Evolutionary conservation across 2,113 vertebrate species (phyloP).

Genomic region (Dipodomys ordii): DNA sequence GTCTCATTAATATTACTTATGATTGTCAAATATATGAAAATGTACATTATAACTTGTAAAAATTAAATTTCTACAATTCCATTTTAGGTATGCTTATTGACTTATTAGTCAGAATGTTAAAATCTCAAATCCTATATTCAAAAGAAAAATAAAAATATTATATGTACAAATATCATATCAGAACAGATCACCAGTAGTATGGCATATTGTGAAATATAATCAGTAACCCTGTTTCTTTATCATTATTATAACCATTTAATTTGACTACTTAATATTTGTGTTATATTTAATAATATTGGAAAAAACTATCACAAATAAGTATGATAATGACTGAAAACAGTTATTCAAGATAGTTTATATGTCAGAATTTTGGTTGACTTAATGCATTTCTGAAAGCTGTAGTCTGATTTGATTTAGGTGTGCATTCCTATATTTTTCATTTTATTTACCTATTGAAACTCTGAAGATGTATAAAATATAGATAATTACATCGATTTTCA

Average conservation of each 20-base stretch:
- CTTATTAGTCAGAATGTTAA: slow-evolving; percentile 27
- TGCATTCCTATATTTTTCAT: not conserved
- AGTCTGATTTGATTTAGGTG: not conserved
- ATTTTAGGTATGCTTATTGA: not conserved
- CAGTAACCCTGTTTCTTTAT: not conserved
- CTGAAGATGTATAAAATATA: not conserved
- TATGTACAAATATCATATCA: slow-evolving; percentile 31
- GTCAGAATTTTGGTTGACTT: not conserved
- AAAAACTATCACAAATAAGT: not conserved
- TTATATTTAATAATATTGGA: not conserved
- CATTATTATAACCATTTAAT: too few relatives aligned
- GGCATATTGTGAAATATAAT: slow-evolving; percentile 37
- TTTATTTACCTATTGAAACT: not conserved
- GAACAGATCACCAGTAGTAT: slow-evolving; percentile 18
- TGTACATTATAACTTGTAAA: not conserved
- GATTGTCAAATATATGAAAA: not conserved
- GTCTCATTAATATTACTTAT: not conserved
- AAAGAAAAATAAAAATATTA: slow-evolving; percentile 17
- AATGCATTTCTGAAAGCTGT: not conserved
- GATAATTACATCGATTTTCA: not conserved
- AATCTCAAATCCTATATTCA: not conserved
- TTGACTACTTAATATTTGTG: not conserved
- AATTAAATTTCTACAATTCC: not conserved
- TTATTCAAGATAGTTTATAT: slow-evolving; percentile 2
- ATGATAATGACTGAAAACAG: not conserved